phyloP scores from a whole-genome alignment of 2,113 vertebrate species.

The Malaclemys terrapin region DNA sequence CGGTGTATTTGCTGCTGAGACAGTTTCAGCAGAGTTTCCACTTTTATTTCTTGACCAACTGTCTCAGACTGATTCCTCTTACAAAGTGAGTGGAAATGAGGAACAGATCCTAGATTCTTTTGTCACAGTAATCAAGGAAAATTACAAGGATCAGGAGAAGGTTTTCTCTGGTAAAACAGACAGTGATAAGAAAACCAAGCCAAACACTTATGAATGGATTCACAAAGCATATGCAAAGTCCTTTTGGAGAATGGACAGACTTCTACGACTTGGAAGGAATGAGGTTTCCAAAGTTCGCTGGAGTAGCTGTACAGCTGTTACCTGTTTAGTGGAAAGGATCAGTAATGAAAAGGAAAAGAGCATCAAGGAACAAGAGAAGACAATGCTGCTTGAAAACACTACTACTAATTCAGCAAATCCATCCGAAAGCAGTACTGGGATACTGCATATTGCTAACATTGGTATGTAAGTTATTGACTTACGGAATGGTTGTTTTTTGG shows the following conservation, averaged over 20 bases:
- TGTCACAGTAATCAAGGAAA: conserved; percentile 62
- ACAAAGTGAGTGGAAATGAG: conserved; percentile 62
- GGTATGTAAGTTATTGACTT: conserved; percentile 49
- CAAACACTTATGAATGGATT: conserved; percentile 16
- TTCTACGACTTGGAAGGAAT: conserved; percentile 73
- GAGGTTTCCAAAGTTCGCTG: conserved; percentile 74
- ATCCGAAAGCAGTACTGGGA: conserved; percentile 37
- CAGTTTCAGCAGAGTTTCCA: conserved; percentile 71
- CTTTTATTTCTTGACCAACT: conserved; percentile 78
- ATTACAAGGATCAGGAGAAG: conserved; percentile 59
- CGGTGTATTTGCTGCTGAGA: conserved; percentile 54
- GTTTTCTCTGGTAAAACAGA: conserved; percentile 33
- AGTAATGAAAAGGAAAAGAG: fast-evolving
- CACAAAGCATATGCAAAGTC: conserved; percentile 74
- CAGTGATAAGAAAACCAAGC: background rate
- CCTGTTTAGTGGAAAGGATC: conserved; percentile 72
- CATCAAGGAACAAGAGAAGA: background rate
- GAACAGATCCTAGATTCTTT: conserved; percentile 62
- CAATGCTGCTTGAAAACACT: background rate
- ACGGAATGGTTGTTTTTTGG: background rate
- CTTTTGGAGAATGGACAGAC: conserved; percentile 79
- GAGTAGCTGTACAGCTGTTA: conserved; percentile 74
- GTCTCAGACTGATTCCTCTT: conserved; percentile 56
- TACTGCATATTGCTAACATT: conserved; percentile 73
- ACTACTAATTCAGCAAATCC: fast-evolving